phyloP scores from a whole-genome alignment of 2,113 vertebrate genomes.

The Tachysurus fulvidraco region DNA sequence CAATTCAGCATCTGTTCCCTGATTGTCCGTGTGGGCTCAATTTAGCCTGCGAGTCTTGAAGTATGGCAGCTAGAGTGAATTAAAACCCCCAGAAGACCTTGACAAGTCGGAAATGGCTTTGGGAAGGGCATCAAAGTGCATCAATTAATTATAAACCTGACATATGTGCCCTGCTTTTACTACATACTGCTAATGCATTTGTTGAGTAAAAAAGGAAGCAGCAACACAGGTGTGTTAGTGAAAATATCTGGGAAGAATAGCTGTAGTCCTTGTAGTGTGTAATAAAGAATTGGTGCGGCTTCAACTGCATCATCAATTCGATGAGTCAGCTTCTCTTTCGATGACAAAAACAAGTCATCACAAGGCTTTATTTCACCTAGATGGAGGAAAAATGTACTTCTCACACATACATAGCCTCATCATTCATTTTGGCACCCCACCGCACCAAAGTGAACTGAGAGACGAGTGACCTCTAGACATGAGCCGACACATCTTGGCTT shows the following conservation, averaged over 20 bases:
- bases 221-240: not conserved
- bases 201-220: not conserved
- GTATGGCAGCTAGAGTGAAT: constrained; percentile 17
- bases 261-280: not conserved
- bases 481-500: constrained; percentile 40
- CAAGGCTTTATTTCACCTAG: constrained; percentile 23
- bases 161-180: constrained; percentile 29
- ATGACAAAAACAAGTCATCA: constrained; percentile 34
- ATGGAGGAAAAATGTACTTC: constrained; percentile 28
- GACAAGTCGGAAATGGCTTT: constrained; percentile 33
- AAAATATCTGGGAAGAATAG: not conserved
- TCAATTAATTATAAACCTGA: constrained; percentile 13
- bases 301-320: not conserved
- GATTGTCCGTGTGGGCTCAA: constrained; percentile 29
- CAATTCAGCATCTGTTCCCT: constrained; percentile 40
- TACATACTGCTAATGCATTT: constrained; percentile 10
- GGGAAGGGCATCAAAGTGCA: constrained; percentile 37
- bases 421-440: constrained; percentile 40
- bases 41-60: constrained; percentile 12
- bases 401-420: constrained; percentile 20
- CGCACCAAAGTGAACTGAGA: constrained; percentile 26
- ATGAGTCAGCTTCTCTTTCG: constrained; percentile 1
- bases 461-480: constrained; percentile 49
- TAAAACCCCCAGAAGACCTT: constrained; percentile 37
- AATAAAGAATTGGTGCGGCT: constrained; percentile 20